These are phyloP conservation scores for Thecophora atra DNA, from an alignment of 2,888 invertebrate species.

Conservation along the genomic window DNA sequence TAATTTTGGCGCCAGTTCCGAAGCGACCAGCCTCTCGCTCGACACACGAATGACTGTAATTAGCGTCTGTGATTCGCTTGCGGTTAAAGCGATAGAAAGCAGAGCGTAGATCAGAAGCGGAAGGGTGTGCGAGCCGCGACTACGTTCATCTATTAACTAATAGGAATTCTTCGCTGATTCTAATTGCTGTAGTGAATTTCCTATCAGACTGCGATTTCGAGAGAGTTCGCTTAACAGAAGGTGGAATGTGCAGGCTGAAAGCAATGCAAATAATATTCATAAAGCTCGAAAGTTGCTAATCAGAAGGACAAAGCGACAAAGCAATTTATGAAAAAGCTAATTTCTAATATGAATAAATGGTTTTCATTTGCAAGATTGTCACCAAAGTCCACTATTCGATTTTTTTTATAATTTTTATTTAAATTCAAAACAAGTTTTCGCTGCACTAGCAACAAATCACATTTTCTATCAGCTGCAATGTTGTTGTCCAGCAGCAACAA, in stretches of 20 bases:
- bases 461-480: too few relatives aligned
- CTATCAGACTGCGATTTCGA: not conserved
- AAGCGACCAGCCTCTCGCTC: conserved; percentile 20
- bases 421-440: not conserved
- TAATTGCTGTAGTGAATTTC: too few relatives aligned
- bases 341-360: not conserved
- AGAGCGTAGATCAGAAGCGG: not conserved
- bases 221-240: not conserved
- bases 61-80: not conserved
- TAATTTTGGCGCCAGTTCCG: conserved; percentile 17
- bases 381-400: not conserved
- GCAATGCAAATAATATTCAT: not conserved
- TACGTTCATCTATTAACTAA: too few relatives aligned
- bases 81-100: not conserved
- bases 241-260: not conserved
- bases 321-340: not conserved
- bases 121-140: too few relatives aligned
- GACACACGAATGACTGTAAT: conserved; percentile 9
- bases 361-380: not conserved
- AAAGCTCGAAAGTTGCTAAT: not conserved
- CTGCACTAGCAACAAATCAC: not conserved
- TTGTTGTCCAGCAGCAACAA: not conserved
- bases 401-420: not conserved
- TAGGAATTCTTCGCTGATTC: too few relatives aligned
- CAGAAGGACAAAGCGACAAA: not conserved